phyloP scores from a whole-genome alignment of 1,140 invertebrate species.

The Phortica variegata region DNA sequence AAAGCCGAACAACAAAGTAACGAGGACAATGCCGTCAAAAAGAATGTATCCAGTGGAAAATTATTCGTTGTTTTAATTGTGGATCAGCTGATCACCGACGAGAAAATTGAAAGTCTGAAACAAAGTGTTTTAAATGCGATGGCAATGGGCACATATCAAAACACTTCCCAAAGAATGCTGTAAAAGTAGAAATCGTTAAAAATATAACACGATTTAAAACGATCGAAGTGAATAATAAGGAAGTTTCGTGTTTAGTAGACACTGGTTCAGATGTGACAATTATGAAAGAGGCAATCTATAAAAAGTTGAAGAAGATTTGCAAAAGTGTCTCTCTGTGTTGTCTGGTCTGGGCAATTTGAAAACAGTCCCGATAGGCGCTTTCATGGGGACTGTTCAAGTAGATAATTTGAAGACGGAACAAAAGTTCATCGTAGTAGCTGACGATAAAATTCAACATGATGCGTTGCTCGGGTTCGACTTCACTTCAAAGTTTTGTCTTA shows the following conservation, averaged over 20 bases:
- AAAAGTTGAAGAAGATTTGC: background rate
- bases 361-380: background rate
- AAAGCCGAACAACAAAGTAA: background rate
- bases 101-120: constrained; percentile 9
- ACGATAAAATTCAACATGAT: constrained; percentile 5
- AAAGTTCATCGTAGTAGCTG: constrained; percentile 6
- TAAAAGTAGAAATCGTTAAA: background rate
- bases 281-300: constrained; percentile 1
- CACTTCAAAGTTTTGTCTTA: background rate
- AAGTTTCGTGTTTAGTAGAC: constrained; percentile 7
- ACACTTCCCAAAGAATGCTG: constrained; percentile 3
- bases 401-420: constrained; percentile 3
- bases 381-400: constrained; percentile 4
- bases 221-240: background rate
- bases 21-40: background rate
- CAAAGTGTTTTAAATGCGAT: constrained; percentile 17
- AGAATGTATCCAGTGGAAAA: background rate
- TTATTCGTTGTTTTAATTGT: constrained; percentile 11
- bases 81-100: constrained; percentile 4
- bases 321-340: constrained; percentile 1
- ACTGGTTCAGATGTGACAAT: constrained; percentile 10
- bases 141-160: constrained; percentile 11
- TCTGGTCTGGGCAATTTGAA: constrained; percentile 5
- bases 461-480: constrained; percentile 9
- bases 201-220: constrained; percentile 1